These are phyloP conservation scores for Henricia sp. DNA, from an alignment of 53 echinoderm and acorn worm genomes.

Conservation along the genomic window DNA sequence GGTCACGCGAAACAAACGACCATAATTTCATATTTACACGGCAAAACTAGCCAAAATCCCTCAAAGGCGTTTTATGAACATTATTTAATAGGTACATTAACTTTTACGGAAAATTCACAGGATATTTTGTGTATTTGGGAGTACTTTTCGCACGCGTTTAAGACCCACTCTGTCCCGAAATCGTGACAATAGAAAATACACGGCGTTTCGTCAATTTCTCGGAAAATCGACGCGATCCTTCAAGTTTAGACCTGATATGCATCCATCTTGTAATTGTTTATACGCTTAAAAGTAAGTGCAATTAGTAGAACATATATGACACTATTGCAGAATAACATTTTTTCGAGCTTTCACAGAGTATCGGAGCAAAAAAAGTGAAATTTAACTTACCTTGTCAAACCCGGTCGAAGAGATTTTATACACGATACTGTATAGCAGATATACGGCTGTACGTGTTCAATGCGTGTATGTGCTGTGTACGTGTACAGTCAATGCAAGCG, in stretches of 20 bases:
- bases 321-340: conserved; percentile 37
- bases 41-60: conserved; percentile 27
- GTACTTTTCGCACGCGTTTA: neutral
- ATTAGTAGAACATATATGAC: conserved; percentile 41
- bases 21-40: conserved; percentile 5
- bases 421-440: neutral
- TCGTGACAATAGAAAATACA: conserved; percentile 41
- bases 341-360: neutral
- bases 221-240: conserved; percentile 27
- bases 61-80: neutral
- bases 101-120: conserved; percentile 1
- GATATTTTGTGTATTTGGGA: neutral
- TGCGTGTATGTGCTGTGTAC: conserved; percentile 13
- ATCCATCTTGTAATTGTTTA: conserved; percentile 37
- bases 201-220: conserved; percentile 11
- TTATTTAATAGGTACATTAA: neutral
- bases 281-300: conserved; percentile 19
- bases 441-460: conserved; percentile 40
- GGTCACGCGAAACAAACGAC: conserved; percentile 44
- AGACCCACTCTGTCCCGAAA: neutral
- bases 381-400: conserved; percentile 55
- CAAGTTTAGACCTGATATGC: conserved; percentile 43
- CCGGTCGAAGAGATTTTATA: neutral
- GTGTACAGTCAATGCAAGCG: conserved; percentile 52
- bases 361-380: conserved; percentile 23